A percentile compares a stretch with the other conserved stretches of the same genome.
Evolutionary conservation across 2,113 vertebrate genomes (phyloP).

Genomic region (Brachirus orientalis): DNA sequence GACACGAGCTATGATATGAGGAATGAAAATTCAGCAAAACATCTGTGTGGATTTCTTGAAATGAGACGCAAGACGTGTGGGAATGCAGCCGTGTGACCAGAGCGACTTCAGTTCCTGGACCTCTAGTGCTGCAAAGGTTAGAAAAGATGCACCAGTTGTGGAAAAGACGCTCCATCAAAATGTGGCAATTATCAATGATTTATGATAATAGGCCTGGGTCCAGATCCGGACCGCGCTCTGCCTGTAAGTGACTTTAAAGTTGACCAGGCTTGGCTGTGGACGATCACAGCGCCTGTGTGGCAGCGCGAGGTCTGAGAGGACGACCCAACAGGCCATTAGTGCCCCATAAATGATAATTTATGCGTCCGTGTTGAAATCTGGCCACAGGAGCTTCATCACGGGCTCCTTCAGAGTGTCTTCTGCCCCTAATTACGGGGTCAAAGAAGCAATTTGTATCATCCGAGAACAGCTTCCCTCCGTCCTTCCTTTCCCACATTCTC

Average conservation of each 20-base stretch:
- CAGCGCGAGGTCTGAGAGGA: slow-evolving; percentile 65
- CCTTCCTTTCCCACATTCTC: slow-evolving; percentile 51
- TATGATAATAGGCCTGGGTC: not conserved
- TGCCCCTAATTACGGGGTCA: slow-evolving; percentile 84
- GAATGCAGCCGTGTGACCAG: no score
- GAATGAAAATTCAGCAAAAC: no score
- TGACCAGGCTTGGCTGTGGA: slow-evolving; percentile 44
- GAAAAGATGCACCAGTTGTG: no score
- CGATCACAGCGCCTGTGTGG: slow-evolving; percentile 20
- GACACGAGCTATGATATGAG: no score
- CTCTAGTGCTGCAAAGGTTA: no score
- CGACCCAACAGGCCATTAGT: slow-evolving; percentile 76
- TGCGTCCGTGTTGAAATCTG: slow-evolving; percentile 77
- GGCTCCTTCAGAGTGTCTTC: slow-evolving; percentile 76
- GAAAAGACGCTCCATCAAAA: no score
- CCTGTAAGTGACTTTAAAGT: slow-evolving; percentile 43
- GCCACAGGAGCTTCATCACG: slow-evolving; percentile 76
- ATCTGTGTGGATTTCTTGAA: no score
- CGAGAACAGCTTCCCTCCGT: slow-evolving; percentile 70
- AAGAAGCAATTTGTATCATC: slow-evolving; percentile 86
- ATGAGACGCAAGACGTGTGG: no score
- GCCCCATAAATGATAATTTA: slow-evolving; percentile 82
- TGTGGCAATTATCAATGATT: no score
- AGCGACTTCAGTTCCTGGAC: no score
- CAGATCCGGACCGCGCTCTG: slow-evolving; percentile 21